phyloP scores from a whole-genome alignment of 2,888 invertebrate species.

The Acronicta leporina region DNA sequence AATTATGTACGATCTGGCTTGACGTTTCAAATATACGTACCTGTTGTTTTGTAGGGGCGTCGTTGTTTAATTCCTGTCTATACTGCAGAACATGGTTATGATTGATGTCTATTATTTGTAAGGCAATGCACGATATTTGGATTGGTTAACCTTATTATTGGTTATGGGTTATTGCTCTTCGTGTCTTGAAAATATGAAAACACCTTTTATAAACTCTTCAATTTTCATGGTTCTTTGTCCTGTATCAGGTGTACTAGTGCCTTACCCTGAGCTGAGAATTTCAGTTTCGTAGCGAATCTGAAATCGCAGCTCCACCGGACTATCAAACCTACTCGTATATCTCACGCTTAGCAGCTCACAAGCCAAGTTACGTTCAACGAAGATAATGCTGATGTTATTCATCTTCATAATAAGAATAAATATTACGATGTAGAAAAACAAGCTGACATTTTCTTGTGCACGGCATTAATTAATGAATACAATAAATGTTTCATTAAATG shows the following conservation, averaged over 20 bases:
- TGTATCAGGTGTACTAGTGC: too few species aligned
- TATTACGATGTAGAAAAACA: conserved; percentile 18
- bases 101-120: conserved; percentile 22
- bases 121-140: conserved; percentile 9
- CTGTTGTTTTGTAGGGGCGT: conserved; percentile 7
- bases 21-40: conserved; percentile 25
- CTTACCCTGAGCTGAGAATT: too few species aligned
- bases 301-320: too few species aligned
- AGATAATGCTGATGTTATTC: conserved; percentile 22
- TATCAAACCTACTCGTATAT: too few species aligned
- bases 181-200: conserved; percentile 12
- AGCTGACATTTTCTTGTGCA: conserved; percentile 23
- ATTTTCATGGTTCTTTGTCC: too few species aligned
- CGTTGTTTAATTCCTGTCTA: conserved; percentile 12
- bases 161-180: conserved; percentile 15
- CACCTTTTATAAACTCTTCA: not conserved
- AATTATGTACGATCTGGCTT: not conserved
- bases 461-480: conserved; percentile 31
- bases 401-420: conserved; percentile 28
- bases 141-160: conserved; percentile 5
- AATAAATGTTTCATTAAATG: conserved; percentile 33
- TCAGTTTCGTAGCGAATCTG: too few species aligned
- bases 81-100: conserved; percentile 13
- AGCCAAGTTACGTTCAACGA: too few species aligned
- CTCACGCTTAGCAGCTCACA: too few species aligned